phyloP scores from a whole-genome alignment of 2,888 invertebrate genomes.

The Oscheius sp. region DNA sequence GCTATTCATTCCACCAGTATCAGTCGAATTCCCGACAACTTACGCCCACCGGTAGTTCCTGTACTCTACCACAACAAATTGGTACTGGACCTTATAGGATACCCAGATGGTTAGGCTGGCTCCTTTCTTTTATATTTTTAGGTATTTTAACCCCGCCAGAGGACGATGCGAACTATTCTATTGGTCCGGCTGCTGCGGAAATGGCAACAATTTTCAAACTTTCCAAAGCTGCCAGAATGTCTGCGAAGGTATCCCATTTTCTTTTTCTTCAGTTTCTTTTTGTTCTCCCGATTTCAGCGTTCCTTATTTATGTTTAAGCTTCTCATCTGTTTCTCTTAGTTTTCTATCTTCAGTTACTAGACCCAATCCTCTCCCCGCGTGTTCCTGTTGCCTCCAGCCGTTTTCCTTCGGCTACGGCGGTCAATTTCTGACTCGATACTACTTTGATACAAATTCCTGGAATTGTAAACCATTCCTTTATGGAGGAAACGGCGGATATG shows the following conservation, averaged over 20 bases:
- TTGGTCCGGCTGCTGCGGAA: slow-evolving; percentile 70
- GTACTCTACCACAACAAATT: slow-evolving; percentile 67
- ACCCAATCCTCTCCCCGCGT: slow-evolving; percentile 22
- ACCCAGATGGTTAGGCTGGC: slow-evolving; percentile 63
- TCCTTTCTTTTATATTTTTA: slow-evolving; percentile 16
- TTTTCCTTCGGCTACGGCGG: slow-evolving; percentile 58
- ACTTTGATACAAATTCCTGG: slow-evolving; percentile 57
- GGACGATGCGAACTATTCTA: slow-evolving; percentile 70
- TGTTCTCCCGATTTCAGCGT: background rate
- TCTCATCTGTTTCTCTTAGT: slow-evolving; percentile 20
- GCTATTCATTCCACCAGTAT: slow-evolving; percentile 32
- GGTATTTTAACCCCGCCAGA: slow-evolving; percentile 67
- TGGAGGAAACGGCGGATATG: slow-evolving; percentile 49
- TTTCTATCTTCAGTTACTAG: slow-evolving; percentile 30
- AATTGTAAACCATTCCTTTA: slow-evolving; percentile 63
- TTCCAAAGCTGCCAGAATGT: slow-evolving; percentile 67
- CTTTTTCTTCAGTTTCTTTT: slow-evolving; percentile 10
- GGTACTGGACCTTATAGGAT: slow-evolving; percentile 70
- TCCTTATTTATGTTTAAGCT: slow-evolving; percentile 6
- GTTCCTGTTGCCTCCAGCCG: slow-evolving; percentile 59
- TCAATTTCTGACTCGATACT: slow-evolving; percentile 51
- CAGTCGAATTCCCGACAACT: slow-evolving; percentile 18
- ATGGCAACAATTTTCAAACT: slow-evolving; percentile 69
- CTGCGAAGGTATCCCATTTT: slow-evolving; percentile 64
- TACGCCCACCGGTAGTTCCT: slow-evolving; percentile 51